Percentiles rank a stretch among this genome's conserved stretches.
Conservation (phyloP, 2,113 vertebrate species). For the Tauraco erythrolophus region DNA sequence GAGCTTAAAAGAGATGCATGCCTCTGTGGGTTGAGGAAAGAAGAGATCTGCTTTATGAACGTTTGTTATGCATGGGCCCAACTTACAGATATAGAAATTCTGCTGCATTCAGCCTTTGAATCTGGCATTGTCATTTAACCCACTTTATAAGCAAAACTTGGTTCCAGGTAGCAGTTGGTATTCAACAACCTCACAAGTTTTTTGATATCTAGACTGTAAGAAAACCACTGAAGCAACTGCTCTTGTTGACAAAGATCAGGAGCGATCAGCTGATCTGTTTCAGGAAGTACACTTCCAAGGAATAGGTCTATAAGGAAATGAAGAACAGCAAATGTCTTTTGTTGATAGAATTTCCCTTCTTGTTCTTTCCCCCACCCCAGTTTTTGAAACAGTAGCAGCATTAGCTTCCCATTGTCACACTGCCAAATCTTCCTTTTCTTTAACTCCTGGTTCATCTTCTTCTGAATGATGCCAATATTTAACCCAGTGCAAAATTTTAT, state of each 20-base stretch:
- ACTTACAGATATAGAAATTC: neutral
- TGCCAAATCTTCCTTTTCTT: constrained; percentile 8
- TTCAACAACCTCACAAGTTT: neutral
- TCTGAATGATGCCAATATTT: neutral
- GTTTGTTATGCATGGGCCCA: neutral
- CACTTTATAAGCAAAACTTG: neutral
- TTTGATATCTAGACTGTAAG: neutral
- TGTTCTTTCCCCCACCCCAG: neutral
- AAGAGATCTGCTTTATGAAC: neutral
- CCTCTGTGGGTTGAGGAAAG: neutral
- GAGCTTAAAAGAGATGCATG: neutral
- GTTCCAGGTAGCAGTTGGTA: neutral
- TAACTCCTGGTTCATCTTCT: neutral
- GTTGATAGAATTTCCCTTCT: neutral
- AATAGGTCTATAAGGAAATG: neutral
- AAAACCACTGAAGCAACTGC: neutral
- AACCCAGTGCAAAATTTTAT: neutral
- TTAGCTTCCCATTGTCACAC: neutral
- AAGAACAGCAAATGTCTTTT: neutral
- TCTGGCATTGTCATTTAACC: neutral
- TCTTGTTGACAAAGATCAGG: neutral
- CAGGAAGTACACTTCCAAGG: neutral
- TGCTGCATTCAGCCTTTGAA: neutral
- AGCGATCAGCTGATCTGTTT: neutral
- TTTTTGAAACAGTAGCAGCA: neutral